Base-by-base conservation (phyloP, 2,113 vertebrate species). In the Toxotes jaculatrix region DNA sequence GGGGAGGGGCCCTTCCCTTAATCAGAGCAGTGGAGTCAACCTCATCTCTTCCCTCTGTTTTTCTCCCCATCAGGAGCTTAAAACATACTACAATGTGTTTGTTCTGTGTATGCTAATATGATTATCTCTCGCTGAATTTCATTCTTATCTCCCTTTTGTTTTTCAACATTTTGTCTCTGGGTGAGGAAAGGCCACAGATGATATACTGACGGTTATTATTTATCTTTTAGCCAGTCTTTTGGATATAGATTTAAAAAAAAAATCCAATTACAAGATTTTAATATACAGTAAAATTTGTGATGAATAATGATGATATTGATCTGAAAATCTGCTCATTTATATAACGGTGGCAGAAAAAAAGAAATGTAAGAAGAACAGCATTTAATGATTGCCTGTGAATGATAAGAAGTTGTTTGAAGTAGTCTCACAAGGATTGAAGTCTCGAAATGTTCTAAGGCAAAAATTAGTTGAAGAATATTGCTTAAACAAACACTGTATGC, bases 21-120 rank as follows among this genome's bases (percentile, higher is more conserved):
- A 91, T 92, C 88, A 91, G 88, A 79, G 63, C 34, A 56, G 56
- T 49, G 65, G 80, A 87, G 88, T 88, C 86, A 77, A 83, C 84
- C 74, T 83, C 71, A 40, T 80, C 72, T 67, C 42, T 38, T 13
- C 45, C 67, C 51, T 84, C 56, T 84, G 61, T 79, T 86, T 82
- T 84, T 74, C 77, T 78, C 80, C 9, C 67, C 76, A 85, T 88
- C 87, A 81, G 74, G 72, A 68, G 75, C 82, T 73, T 76, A 59
- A 81, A 75, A 77, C 75, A 59, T 65, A 32, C 82, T 21, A 76
- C 77, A 70, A 13, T 59, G 65, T 72, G 65, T 83, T 85, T 76
- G 59, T 71, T 74, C 77, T 77, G 45, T 55, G 67, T 86, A 86
- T 88, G 87, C 75, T 76, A 89, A 91, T 84, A 84, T 78, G 79